A percentile compares a stretch with the other conserved stretches of the same genome.
These are phyloP conservation scores for Pilophorus perplexus DNA, from an alignment of 2,888 invertebrate species.

Conservation along the genomic window DNA sequence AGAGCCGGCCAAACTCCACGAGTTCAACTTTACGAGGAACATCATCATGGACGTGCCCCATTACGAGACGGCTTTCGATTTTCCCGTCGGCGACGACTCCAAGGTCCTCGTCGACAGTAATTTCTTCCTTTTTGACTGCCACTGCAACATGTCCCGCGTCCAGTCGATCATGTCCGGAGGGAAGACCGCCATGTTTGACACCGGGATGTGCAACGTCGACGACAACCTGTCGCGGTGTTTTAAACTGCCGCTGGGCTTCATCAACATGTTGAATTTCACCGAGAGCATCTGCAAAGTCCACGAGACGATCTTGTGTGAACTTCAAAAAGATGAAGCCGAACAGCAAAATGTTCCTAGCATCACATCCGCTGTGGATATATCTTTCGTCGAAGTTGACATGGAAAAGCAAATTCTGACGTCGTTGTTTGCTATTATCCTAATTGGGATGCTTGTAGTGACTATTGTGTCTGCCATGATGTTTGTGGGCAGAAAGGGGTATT, in stretches of 20 bases:
- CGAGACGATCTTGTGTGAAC: conserved; percentile 52
- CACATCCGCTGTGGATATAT: conserved; percentile 45
- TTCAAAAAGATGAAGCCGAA: conserved; percentile 60
- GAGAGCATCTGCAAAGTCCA: conserved; percentile 57
- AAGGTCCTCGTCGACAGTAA: conserved; percentile 59
- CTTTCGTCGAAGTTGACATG: conserved; percentile 45
- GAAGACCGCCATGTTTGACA: conserved; percentile 51
- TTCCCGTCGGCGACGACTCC: conserved; percentile 55
- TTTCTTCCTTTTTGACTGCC: conserved; percentile 63
- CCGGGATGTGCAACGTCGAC: conserved; percentile 64
- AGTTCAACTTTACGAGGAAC: conserved; percentile 46
- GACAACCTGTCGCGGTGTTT: conserved; percentile 63
- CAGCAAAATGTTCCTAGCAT: conserved; percentile 45
- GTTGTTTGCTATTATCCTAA: conserved; percentile 58
- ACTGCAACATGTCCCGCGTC: conserved; percentile 56
- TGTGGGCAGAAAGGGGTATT: conserved; percentile 60
- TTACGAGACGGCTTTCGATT: conserved; percentile 55
- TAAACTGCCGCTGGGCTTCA: conserved; percentile 63
- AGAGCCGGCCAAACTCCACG: conserved; percentile 37
- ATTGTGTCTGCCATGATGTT: conserved; percentile 59
- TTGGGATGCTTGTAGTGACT: conserved; percentile 58
- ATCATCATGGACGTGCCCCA: conserved; percentile 41
- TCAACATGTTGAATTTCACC: conserved; percentile 63
- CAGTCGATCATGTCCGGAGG: conserved; percentile 26
- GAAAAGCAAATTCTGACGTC: conserved; percentile 53